phyloP scores from a whole-genome alignment of 2,113 vertebrate species.

The Rhynchomys soricoides region DNA sequence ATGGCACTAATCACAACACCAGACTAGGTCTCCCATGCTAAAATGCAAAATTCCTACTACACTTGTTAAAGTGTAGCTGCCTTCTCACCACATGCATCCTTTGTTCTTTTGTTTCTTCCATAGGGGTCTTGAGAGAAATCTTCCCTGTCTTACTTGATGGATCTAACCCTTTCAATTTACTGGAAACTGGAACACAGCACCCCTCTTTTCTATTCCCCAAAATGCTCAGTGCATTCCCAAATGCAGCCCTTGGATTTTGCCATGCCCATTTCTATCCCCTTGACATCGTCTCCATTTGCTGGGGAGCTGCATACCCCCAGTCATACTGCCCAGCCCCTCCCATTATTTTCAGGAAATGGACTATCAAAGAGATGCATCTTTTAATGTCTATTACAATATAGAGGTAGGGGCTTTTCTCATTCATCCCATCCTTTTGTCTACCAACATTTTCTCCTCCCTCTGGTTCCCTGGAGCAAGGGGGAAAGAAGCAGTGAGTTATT shows the following conservation, averaged over 20 bases:
- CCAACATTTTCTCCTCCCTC: conserved; percentile 35
- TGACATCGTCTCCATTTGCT: neutral
- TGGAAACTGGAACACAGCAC: neutral
- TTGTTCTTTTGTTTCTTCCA: neutral
- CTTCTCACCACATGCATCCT: neutral
- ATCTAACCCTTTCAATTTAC: neutral
- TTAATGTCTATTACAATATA: neutral
- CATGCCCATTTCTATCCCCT: neutral
- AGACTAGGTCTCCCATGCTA: neutral
- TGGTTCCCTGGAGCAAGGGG: conserved; percentile 24
- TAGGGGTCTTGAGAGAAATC: neutral
- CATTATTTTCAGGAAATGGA: neutral
- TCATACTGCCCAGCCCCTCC: neutral
- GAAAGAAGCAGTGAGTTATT: conserved; percentile 70
- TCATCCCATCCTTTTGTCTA: conserved; percentile 6
- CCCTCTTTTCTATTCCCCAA: neutral
- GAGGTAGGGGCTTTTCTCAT: neutral
- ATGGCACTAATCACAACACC: neutral
- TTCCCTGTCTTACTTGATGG: neutral
- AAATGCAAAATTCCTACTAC: neutral
- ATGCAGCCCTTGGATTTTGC: neutral
- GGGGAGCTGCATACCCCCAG: neutral
- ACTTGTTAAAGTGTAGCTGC: neutral
- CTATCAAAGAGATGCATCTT: neutral
- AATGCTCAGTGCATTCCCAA: neutral